phyloP scores from a whole-genome alignment of 2,113 vertebrate genomes.

The Gadus chalcogrammus region DNA sequence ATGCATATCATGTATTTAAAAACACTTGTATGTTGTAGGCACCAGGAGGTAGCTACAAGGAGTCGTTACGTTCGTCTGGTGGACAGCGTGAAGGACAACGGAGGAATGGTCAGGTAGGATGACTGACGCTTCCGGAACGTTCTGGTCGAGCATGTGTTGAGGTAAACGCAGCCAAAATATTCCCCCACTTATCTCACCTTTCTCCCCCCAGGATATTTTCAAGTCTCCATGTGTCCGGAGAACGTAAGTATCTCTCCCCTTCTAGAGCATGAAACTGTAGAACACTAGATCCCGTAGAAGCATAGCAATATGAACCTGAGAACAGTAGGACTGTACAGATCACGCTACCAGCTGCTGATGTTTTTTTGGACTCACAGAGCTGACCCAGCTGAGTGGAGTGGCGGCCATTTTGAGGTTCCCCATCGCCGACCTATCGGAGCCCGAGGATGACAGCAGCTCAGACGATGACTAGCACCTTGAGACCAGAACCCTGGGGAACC shows the following conservation, averaged over 20 bases:
- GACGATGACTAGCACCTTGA: constrained; percentile 79
- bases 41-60: constrained; percentile 87
- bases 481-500: background rate
- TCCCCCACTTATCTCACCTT: background rate
- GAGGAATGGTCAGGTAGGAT: constrained; percentile 83
- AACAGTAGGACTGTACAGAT: background rate
- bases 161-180: too few relatives aligned
- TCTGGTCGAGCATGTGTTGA: background rate
- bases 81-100: constrained; percentile 89
- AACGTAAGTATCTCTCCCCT: constrained; percentile 75
- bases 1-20: background rate
- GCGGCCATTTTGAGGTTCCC: constrained; percentile 93
- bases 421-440: constrained; percentile 87
- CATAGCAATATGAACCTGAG: too few relatives aligned
- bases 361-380: constrained; percentile 64
- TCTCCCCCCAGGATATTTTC: constrained; percentile 81
- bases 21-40: constrained; percentile 58
- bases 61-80: constrained; percentile 89
- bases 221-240: constrained; percentile 95
- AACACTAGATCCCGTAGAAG: too few relatives aligned
- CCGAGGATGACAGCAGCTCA: constrained; percentile 86
- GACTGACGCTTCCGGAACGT: background rate
- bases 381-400: constrained; percentile 90
- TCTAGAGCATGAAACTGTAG: too few relatives aligned
- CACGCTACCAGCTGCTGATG: background rate